These are phyloP conservation scores for rat (Rattus norvegicus) DNA, from an alignment of 2,113 vertebrate genomes.

Conservation along the genomic window GRCr8 NC_086025.1:52196501-52197000, in stretches of 20 bases:
- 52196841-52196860: background rate
- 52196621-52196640: background rate
- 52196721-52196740: background rate
- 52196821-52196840: background rate
- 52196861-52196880: background rate
- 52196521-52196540: background rate
- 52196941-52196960: background rate
- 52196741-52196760: background rate
- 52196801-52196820: background rate
- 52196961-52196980: background rate
- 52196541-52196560: constrained; percentile 27
- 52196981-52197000: background rate
- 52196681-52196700: constrained; percentile 29
- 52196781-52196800: background rate
- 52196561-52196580: background rate
- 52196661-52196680: constrained; percentile 15
- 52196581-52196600: background rate
- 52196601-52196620: constrained; percentile 3
- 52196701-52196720: background rate
- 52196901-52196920: background rate
- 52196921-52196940: background rate
- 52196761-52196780: background rate
- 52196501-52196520: constrained; percentile 38
- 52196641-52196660: background rate
- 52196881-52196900: background rate